Evolutionary conservation across 2,888 invertebrate genomes (phyloP).

Genomic region (Calameuta idolon): DNA sequence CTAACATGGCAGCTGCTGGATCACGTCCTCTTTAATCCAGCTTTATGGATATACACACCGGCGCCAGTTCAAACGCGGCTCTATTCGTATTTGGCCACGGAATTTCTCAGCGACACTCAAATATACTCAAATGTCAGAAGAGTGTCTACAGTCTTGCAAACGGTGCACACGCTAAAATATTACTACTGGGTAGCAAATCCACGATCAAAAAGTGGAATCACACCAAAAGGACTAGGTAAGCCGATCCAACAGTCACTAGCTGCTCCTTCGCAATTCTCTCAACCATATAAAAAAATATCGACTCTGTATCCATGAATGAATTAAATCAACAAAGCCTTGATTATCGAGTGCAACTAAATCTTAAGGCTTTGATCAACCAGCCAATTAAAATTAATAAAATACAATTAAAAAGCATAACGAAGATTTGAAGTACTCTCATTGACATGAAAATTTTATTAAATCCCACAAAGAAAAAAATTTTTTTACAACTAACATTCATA

Average conservation of each 20-base stretch:
- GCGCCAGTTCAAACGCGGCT: constrained; percentile 94
- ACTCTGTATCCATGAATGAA: not conserved
- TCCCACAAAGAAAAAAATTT: not conserved
- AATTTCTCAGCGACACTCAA: constrained; percentile 97
- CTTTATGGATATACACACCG: constrained; percentile 98
- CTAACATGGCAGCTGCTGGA: constrained; percentile 97
- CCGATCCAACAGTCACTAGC: constrained; percentile 28
- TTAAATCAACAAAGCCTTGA: not conserved
- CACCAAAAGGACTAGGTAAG: constrained; percentile 94
- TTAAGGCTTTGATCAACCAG: not conserved
- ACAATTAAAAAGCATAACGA: not conserved
- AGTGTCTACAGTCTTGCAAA: constrained; percentile 97
- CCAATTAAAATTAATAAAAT: not conserved
- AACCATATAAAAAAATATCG: not conserved
- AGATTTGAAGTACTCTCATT: not conserved
- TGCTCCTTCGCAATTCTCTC: not conserved
- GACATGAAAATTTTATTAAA: not conserved
- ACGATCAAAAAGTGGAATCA: constrained; percentile 92
- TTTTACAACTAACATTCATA: not conserved
- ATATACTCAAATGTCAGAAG: constrained; percentile 97
- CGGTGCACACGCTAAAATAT: constrained; percentile 98
- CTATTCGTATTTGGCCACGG: constrained; percentile 98
- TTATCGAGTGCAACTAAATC: not conserved
- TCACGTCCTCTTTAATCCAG: constrained; percentile 99
- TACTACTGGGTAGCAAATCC: constrained; percentile 99